These are phyloP conservation scores for Apomyelois bistriatella DNA, from an alignment of 2,888 invertebrate species.

Conservation along the genomic window DNA sequence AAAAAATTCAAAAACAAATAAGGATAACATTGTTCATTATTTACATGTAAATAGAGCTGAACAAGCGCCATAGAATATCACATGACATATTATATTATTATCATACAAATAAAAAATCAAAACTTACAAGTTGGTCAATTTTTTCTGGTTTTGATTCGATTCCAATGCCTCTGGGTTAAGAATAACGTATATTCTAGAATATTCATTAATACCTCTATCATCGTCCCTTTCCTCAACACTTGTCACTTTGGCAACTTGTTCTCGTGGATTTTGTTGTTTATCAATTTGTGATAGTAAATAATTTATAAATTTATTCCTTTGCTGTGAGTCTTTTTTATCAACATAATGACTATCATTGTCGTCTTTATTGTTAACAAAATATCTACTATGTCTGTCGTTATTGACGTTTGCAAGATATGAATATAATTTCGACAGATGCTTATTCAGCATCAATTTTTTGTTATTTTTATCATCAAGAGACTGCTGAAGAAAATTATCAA, in stretches of 20 bases:
- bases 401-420: background rate
- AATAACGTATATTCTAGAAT: slow-evolving; percentile 52
- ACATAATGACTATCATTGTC: background rate
- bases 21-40: no score
- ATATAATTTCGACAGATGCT: background rate
- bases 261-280: background rate
- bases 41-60: no score
- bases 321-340: background rate
- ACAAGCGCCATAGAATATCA: no score
- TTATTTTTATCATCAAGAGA: background rate
- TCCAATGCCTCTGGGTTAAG: slow-evolving; percentile 41
- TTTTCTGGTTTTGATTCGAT: slow-evolving; percentile 32
- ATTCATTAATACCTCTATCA: slow-evolving; percentile 27
- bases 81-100: background rate
- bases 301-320: background rate
- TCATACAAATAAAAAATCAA: background rate
- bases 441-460: background rate
- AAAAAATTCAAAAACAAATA: background rate
- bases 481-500: background rate
- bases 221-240: background rate
- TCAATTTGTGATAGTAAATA: background rate
- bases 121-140: slow-evolving; percentile 51
- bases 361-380: background rate
- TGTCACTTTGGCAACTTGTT: background rate
- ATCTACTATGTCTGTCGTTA: background rate